Conservation (phyloP, 37 sponge, comb jelly and placozoan species). For the Geodia barretti region DNA sequence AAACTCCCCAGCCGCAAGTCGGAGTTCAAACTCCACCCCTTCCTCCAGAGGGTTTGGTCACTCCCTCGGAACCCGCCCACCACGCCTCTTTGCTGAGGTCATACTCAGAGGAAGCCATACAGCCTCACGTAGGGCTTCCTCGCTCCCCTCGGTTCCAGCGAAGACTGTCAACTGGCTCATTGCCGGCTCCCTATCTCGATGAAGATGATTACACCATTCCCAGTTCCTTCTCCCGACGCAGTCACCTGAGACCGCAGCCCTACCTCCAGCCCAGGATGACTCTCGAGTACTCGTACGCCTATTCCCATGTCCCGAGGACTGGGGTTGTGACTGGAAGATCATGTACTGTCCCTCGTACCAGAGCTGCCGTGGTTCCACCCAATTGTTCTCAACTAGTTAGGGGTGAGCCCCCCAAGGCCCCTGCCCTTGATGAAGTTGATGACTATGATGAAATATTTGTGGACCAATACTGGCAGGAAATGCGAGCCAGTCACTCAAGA, state of each 20-base stretch:
- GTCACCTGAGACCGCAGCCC: not conserved
- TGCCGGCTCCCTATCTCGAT: not conserved
- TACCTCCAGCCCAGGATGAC: constrained; percentile 12
- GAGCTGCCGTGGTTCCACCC: not conserved
- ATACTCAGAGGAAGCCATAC: not conserved
- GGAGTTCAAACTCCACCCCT: not conserved
- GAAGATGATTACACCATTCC: not conserved
- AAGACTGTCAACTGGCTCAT: not conserved
- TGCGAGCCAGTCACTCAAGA: too few species aligned
- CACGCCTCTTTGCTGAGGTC: not conserved
- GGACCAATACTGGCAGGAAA: too few species aligned
- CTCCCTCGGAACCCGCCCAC: not conserved
- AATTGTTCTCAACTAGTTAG: not conserved
- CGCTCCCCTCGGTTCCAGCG: not conserved
- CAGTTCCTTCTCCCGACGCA: not conserved
- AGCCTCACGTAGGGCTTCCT: not conserved
- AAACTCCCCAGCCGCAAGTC: too few species aligned
- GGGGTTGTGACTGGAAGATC: not conserved
- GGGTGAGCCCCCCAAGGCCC: not conserved
- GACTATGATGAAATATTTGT: too few species aligned
- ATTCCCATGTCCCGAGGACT: not conserved
- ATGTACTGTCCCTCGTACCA: not conserved
- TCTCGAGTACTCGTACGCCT: constrained; percentile 4
- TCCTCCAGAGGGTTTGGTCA: not conserved
- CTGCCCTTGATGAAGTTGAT: not conserved